Evolutionary conservation across 2,113 vertebrate genomes (phyloP).

Genomic region (Cottus gobio): DNA sequence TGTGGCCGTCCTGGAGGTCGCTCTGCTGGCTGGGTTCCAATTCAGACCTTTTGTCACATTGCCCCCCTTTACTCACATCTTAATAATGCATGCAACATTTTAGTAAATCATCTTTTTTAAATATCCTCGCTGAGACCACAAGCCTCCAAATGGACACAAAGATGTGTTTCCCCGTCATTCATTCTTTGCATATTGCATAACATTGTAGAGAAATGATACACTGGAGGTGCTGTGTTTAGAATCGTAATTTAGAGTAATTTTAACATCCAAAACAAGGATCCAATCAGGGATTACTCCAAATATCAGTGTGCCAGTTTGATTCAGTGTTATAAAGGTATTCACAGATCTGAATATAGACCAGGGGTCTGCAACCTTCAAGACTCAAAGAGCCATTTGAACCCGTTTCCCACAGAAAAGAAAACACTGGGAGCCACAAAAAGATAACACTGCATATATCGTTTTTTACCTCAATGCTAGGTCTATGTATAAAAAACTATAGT

Average conservation of each 20-base stretch:
- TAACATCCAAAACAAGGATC: not conserved
- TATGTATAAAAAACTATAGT: too few species aligned
- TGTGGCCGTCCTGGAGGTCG: slow-evolving; percentile 26
- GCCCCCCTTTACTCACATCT: not conserved
- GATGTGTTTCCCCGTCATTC: not conserved
- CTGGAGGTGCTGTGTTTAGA: not conserved
- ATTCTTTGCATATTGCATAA: not conserved
- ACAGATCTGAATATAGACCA: not conserved
- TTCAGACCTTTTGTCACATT: not conserved
- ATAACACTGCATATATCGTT: too few species aligned
- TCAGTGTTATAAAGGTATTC: not conserved
- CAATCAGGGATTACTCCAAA: not conserved
- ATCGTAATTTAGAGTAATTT: not conserved
- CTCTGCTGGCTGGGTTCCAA: not conserved
- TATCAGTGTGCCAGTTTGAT: not conserved
- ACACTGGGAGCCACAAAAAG: too few species aligned
- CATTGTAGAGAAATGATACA: not conserved
- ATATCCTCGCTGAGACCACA: not conserved
- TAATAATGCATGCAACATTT: not conserved
- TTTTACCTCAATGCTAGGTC: too few species aligned
- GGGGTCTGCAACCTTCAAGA: too few species aligned
- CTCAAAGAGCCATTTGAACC: too few species aligned
- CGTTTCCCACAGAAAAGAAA: too few species aligned
- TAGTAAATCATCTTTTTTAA: not conserved
- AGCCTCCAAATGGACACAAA: not conserved